A percentile compares a stretch with the other conserved stretches of the same genome.
These are phyloP conservation scores for Coluber constrictor DNA, from an alignment of 2,797 vertebrate species.

Conservation along the genomic window DNA sequence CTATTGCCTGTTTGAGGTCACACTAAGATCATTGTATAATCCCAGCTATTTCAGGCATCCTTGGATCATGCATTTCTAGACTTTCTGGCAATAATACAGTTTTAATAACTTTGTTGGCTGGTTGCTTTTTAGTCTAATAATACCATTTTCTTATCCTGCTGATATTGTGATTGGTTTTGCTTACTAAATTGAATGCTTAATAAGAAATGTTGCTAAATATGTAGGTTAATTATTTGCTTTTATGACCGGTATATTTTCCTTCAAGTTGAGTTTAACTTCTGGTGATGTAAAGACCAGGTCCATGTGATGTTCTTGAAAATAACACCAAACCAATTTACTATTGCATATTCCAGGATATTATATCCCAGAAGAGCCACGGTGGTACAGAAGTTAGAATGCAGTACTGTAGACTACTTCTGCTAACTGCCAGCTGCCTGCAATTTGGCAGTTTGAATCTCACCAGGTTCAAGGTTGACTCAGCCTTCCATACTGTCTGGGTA, in stretches of 20 bases:
- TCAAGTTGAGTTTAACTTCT: neutral
- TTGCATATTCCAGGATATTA: neutral
- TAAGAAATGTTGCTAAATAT: neutral
- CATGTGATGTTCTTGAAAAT: neutral
- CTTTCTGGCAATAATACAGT: neutral
- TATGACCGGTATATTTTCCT: neutral
- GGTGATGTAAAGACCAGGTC: neutral
- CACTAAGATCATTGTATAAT: neutral
- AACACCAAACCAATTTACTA: neutral
- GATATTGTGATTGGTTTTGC: neutral
- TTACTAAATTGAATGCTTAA: neutral
- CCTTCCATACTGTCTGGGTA: too few relatives aligned
- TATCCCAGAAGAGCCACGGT: too few relatives aligned
- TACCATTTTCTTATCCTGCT: neutral
- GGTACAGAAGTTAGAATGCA: too few relatives aligned
- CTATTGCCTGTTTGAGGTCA: neutral
- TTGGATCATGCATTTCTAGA: neutral
- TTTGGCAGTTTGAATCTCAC: too few relatives aligned
- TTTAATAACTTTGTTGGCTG: neutral
- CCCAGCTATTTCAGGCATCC: neutral
- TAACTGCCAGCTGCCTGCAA: too few relatives aligned
- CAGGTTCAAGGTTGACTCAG: too few relatives aligned
- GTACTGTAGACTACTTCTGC: too few relatives aligned
- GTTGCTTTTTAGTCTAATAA: neutral
- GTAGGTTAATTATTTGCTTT: neutral